A percentile compares a stretch with the other conserved stretches of the same genome.
phyloP scores from a whole-genome alignment of 2,888 invertebrate species.

The Nomada fucata region DNA sequence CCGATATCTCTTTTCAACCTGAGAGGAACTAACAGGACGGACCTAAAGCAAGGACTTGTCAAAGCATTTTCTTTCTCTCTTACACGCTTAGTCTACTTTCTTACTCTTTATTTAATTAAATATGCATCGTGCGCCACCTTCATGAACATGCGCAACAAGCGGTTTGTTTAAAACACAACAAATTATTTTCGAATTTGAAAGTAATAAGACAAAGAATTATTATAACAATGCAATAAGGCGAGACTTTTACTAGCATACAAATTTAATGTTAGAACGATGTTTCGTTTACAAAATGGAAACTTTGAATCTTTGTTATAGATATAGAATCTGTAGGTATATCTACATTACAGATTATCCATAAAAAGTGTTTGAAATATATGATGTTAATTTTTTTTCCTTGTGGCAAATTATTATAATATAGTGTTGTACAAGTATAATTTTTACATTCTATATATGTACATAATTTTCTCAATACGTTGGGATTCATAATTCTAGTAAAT shows the following conservation, averaged over 20 bases:
- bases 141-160: slow-evolving; percentile 10
- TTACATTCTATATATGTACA: no score
- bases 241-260: background rate
- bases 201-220: background rate
- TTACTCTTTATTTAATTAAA: slow-evolving; percentile 52
- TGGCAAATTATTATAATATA: no score
- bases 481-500: background rate
- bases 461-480: no score
- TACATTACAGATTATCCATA: no score
- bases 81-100: slow-evolving; percentile 23
- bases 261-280: background rate
- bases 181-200: background rate
- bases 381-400: no score
- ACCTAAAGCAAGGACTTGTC: slow-evolving; percentile 41
- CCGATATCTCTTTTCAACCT: slow-evolving; percentile 9
- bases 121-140: slow-evolving; percentile 46
- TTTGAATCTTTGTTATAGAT: no score
- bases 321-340: no score
- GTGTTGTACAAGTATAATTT: no score
- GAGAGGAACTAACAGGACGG: slow-evolving; percentile 33
- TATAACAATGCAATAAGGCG: background rate
- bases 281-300: no score
- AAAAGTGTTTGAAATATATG: no score
- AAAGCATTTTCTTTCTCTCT: slow-evolving; percentile 44
- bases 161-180: background rate